These are phyloP conservation scores for Solea senegalensis DNA, from an alignment of 2,113 vertebrate genomes.

Conservation along the genomic window DNA sequence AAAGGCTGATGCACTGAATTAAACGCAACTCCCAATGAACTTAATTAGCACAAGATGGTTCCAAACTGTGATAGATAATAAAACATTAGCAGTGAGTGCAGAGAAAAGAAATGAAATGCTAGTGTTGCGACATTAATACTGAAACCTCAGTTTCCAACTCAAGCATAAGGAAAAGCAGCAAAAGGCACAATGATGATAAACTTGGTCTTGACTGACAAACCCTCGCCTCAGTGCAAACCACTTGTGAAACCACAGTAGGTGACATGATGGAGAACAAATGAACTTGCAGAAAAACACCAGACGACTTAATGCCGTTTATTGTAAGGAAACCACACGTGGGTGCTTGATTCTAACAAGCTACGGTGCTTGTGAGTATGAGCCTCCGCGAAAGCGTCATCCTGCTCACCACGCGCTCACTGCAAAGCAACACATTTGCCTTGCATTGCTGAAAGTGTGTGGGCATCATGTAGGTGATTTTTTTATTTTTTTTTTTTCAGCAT, in stretches of 20 bases:
- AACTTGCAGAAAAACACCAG: conserved; percentile 16
- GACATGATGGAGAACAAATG: not conserved
- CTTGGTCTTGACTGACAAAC: not conserved
- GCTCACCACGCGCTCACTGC: conserved; percentile 16
- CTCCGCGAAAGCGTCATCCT: not conserved
- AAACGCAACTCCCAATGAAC: too few relatives aligned
- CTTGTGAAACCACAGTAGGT: conserved; percentile 50
- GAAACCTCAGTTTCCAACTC: not conserved
- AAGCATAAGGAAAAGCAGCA: not conserved
- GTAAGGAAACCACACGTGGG: conserved; percentile 48
- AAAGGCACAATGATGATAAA: not conserved
- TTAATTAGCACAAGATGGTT: too few relatives aligned
- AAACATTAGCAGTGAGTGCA: too few relatives aligned
- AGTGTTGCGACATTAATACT: not conserved
- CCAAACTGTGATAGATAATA: too few relatives aligned
- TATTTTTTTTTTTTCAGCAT: not conserved
- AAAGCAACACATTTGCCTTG: not conserved
- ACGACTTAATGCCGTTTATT: conserved; percentile 7
- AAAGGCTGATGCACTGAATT: too few relatives aligned
- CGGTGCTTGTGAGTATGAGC: not conserved
- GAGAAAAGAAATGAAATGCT: too few relatives aligned
- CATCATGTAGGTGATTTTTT: rapidly evolving
- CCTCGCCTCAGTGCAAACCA: conserved; percentile 28
- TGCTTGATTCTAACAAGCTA: not conserved
- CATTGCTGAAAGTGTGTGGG: not conserved